These are phyloP conservation scores for Eristalis pertinax DNA, from an alignment of 2,888 invertebrate species.

Conservation along the genomic window DNA sequence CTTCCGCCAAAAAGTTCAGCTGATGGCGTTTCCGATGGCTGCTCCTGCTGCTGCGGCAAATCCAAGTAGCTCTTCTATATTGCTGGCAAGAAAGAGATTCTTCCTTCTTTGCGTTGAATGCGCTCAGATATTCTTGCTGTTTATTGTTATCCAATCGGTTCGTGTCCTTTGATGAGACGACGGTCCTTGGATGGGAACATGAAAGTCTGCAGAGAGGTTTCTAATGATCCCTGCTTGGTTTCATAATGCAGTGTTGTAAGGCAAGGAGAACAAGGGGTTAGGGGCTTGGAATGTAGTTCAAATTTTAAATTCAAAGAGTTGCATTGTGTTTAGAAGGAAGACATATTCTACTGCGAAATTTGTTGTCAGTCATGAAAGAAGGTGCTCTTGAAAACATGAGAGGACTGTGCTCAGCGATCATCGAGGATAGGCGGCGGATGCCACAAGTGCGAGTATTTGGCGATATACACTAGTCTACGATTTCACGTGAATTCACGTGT, in stretches of 20 bases:
- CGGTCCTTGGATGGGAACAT: neutral
- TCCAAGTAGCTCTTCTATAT: slow-evolving; percentile 51
- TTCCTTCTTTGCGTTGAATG: neutral
- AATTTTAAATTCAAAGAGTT: too few relatives aligned
- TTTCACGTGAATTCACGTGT: too few relatives aligned
- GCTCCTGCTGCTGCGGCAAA: slow-evolving; percentile 3
- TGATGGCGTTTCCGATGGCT: slow-evolving; percentile 66
- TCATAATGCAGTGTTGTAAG: too few relatives aligned
- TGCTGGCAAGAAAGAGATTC: neutral
- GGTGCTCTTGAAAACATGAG: too few relatives aligned
- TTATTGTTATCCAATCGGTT: slow-evolving; percentile 33
- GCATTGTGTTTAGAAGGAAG: too few relatives aligned
- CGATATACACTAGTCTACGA: too few relatives aligned
- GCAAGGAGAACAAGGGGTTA: neutral
- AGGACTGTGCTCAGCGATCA: too few relatives aligned
- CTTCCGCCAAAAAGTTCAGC: slow-evolving; percentile 64
- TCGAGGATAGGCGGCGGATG: too few relatives aligned
- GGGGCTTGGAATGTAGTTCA: neutral
- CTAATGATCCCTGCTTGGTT: neutral
- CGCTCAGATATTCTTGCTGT: neutral
- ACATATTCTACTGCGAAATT: too few relatives aligned
- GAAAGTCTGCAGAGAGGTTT: neutral
- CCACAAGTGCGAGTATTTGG: too few relatives aligned
- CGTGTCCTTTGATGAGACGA: slow-evolving; percentile 1
- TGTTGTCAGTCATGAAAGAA: too few relatives aligned